Evolutionary conservation across 2,797 vertebrate species (phyloP).

Genomic region (Neosalanx taihuensis): DNA sequence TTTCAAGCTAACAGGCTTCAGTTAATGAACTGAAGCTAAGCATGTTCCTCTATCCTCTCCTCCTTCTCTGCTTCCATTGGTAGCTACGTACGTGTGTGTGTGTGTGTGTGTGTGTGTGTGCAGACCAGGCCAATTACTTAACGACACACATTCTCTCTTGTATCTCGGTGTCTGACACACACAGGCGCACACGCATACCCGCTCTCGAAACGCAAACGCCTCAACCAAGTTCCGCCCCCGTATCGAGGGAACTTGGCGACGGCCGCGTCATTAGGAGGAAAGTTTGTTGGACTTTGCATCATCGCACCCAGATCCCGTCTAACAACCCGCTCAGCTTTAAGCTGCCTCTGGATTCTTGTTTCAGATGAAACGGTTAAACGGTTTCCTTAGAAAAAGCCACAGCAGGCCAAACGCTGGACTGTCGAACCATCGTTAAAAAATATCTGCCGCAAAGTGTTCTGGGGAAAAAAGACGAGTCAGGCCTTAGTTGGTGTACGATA

Average conservation of each 20-base stretch:
- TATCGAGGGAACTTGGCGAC: conserved; percentile 19
- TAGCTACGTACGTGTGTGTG: conserved; percentile 46
- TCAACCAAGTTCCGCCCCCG: neutral
- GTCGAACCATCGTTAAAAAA: neutral
- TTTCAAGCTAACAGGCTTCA: conserved; percentile 72
- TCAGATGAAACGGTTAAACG: neutral
- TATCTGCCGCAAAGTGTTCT: neutral
- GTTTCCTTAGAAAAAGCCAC: neutral
- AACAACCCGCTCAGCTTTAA: neutral
- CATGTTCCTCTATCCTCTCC: conserved; percentile 52
- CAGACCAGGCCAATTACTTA: conserved; percentile 62
- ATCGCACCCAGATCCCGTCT: neutral
- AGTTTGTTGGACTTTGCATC: conserved; percentile 8
- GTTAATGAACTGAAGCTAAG: conserved; percentile 78
- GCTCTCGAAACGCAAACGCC: neutral
- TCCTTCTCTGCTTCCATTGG: conserved; percentile 18
- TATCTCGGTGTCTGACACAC: neutral
- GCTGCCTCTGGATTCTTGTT: neutral
- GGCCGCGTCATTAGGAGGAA: conserved; percentile 18
- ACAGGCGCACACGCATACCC: neutral
- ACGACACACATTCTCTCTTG: conserved; percentile 25
- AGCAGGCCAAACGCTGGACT: no score
- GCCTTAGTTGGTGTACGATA: no score
- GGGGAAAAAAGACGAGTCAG: no score
- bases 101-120: conserved; percentile 6